Conservation (phyloP, 2,113 vertebrate genomes). For the Nyctereutes procyonoides region DNA sequence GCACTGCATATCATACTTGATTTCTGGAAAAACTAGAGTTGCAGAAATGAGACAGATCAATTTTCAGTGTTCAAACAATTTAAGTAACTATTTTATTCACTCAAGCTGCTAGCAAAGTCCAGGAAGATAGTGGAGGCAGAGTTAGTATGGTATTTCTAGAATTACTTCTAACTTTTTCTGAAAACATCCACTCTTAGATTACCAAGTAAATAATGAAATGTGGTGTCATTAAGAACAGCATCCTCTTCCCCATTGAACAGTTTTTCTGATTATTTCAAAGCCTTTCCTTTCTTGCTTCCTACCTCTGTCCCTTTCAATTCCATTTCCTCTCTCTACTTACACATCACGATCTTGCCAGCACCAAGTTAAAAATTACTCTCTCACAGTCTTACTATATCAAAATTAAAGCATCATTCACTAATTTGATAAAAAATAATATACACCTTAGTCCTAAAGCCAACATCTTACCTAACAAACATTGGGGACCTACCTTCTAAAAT, state of each 20-base stretch:
- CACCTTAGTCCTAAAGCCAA: neutral
- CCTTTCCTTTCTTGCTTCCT: neutral
- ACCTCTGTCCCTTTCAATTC: neutral
- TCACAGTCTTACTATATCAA: neutral
- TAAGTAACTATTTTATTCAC: neutral
- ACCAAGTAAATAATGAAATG: neutral
- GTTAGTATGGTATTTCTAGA: neutral
- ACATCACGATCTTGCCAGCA: neutral
- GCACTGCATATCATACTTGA: neutral
- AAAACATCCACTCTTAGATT: neutral
- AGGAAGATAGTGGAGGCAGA: neutral
- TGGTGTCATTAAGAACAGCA: neutral
- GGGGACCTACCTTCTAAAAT: neutral
- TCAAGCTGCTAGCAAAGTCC: neutral
- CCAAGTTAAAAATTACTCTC: neutral
- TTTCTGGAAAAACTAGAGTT: neutral
- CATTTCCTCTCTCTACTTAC: neutral
- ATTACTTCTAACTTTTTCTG: slow-evolving; percentile 1
- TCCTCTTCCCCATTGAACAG: neutral
- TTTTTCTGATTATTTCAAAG: neutral
- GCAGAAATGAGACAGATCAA: neutral
- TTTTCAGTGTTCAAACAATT: neutral
- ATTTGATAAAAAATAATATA: neutral
- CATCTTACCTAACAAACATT: neutral
- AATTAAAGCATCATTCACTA: neutral